Conservation (phyloP, 2,113 vertebrate genomes). For the Hystrix brachyura region DNA sequence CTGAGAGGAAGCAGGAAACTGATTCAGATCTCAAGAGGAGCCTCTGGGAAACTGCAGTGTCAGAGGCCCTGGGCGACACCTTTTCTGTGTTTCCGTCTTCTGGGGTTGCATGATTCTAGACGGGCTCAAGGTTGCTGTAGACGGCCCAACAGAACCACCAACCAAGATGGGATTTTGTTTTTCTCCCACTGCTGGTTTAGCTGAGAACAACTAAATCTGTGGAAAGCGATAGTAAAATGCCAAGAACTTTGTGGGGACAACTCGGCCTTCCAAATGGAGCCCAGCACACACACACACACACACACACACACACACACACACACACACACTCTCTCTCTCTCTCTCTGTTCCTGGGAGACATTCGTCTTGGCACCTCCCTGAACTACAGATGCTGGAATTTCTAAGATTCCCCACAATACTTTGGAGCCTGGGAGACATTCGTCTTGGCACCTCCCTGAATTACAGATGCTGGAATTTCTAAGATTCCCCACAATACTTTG, state of each 20-base stretch:
- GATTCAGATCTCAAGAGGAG: not conserved
- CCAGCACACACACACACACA: no score
- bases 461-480: not conserved
- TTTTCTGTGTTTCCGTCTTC: not conserved
- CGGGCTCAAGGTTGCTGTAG: not conserved
- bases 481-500: not conserved
- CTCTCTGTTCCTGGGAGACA: no score
- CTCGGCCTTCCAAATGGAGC: not conserved
- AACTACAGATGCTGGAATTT: not conserved
- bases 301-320: no score
- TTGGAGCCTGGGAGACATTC: not conserved
- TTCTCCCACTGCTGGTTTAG: not conserved
- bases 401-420: not conserved
- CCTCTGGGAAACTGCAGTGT: not conserved
- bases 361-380: not conserved
- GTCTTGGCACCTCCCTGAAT: not conserved
- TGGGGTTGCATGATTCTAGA: not conserved
- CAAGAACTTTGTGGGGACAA: not conserved
- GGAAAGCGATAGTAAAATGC: not conserved
- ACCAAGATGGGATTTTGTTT: not conserved
- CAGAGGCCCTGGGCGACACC: fast-evolving
- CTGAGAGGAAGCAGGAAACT: not conserved
- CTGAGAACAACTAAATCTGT: not conserved
- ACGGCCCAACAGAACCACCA: not conserved
- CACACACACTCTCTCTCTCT: no score